Evolutionary conservation across 2,797 vertebrate species (phyloP).

Genomic region (Microchirus variegatus): DNA sequence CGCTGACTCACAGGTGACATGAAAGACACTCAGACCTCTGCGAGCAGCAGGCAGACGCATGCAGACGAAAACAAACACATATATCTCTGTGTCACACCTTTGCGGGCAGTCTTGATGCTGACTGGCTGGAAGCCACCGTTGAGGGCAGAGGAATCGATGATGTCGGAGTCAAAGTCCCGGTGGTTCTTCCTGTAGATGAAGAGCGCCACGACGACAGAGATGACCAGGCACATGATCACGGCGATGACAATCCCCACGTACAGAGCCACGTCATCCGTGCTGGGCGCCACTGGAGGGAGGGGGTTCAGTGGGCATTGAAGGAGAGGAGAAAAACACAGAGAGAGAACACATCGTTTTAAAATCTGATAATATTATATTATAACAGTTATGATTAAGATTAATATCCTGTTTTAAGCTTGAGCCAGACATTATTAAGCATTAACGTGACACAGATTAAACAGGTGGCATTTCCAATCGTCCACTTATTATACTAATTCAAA

Average conservation of each 20-base stretch:
- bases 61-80: not conserved
- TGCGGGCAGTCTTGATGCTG: constrained; percentile 94
- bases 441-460: constrained; percentile 31
- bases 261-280: constrained; percentile 91
- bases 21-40: not conserved
- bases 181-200: constrained; percentile 96
- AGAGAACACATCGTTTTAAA: constrained; percentile 30
- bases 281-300: constrained; percentile 87
- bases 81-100: constrained; percentile 80
- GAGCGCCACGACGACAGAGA: constrained; percentile 89
- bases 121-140: constrained; percentile 96
- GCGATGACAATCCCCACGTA: constrained; percentile 94
- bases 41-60: not conserved
- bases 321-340: constrained; percentile 27
- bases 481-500: no score
- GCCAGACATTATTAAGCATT: constrained; percentile 73
- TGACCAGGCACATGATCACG: constrained; percentile 93
- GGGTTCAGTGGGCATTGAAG: not conserved
- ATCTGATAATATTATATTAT: constrained; percentile 43
- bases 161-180: constrained; percentile 92
- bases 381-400: constrained; percentile 49
- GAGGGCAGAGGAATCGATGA: constrained; percentile 91
- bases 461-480: not conserved
- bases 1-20: not conserved
- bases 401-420: constrained; percentile 74